Base-by-base conservation (phyloP, 2,797 vertebrate species). In the Linurgus olivaceus region DNA sequence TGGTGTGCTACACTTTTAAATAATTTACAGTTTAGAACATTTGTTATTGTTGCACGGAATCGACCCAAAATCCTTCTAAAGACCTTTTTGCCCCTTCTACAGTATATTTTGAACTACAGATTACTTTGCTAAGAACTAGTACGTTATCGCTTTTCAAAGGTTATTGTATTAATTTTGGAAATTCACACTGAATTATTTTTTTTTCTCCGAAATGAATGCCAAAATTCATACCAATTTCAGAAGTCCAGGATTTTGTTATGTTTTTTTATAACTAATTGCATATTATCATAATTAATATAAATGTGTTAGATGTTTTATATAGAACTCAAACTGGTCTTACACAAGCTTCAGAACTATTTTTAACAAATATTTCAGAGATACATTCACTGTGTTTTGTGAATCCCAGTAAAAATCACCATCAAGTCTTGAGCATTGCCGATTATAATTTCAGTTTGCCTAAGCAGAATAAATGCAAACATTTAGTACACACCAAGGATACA, bases 401-500 rank as follows among this genome's bases (percentile, higher is more conserved):
- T 88, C 65, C 17, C n/a, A 40, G 8, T 38, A 65, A 85, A 79
- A 87, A 57, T 52, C 1, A 3, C 8, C 35, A 62, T 47, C 4
- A 59, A 4, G 7, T 68, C 19, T 70, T 37, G 23, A 85, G 8
- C 28, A 35, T 59, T 40, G 44, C 5, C 2, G 2, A 25, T 66
- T 73, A 20, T 55, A 14, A 54, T 90, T 83, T 71, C 40, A 52
- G 13, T 33, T 96, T 95, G 55, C 37, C 71, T 95, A 93, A 94
- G 51, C 50, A 87, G 82, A 77, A 71, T 55, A 75, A 95, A 86
- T 54, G 47, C 44, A 94, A 93, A 80, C 45, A 84, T 84, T 78
- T 91, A 95, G 52, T 42, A 88, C 78, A 91, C 26, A 75, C 33
- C 88, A 76, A 89, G 94, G 66, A 95, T 79, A 61, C 9, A 86